A percentile compares a stretch with the other conserved stretches of the same genome.
phyloP scores from a whole-genome alignment of 2,888 invertebrate species.

The Metacarcinus magister region DNA sequence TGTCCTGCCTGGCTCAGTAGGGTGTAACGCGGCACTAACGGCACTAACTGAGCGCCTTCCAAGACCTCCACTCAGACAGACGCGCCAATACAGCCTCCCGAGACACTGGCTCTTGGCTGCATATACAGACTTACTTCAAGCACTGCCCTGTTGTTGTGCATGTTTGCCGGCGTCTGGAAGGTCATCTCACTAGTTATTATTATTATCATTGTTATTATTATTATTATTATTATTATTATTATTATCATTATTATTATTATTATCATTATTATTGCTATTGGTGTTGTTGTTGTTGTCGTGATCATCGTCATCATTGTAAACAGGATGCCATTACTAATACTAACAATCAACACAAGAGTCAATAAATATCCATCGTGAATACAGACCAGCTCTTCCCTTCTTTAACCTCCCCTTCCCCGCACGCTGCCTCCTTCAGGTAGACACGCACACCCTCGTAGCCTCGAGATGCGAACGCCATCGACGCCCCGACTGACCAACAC shows the following conservation, averaged over 20 bases:
- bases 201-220: background rate
- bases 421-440: background rate
- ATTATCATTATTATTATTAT: background rate
- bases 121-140: background rate
- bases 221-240: background rate
- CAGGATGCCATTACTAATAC: background rate
- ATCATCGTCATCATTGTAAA: too few relatives aligned
- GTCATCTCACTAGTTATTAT: background rate
- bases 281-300: background rate
- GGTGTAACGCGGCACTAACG: slow-evolving; percentile 27
- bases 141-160: background rate
- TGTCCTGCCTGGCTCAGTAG: background rate
- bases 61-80: background rate
- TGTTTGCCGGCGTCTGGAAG: background rate
- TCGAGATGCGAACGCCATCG: background rate
- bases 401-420: background rate
- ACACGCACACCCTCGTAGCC: background rate
- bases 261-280: background rate
- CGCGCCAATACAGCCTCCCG: background rate
- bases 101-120: background rate
- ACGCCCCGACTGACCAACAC: background rate
- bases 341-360: background rate
- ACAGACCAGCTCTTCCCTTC: background rate
- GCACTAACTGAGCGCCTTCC: background rate
- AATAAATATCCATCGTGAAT: background rate